Evolutionary conservation across 2,797 vertebrate genomes (phyloP).

Genomic region (Chelonia mydas): DNA sequence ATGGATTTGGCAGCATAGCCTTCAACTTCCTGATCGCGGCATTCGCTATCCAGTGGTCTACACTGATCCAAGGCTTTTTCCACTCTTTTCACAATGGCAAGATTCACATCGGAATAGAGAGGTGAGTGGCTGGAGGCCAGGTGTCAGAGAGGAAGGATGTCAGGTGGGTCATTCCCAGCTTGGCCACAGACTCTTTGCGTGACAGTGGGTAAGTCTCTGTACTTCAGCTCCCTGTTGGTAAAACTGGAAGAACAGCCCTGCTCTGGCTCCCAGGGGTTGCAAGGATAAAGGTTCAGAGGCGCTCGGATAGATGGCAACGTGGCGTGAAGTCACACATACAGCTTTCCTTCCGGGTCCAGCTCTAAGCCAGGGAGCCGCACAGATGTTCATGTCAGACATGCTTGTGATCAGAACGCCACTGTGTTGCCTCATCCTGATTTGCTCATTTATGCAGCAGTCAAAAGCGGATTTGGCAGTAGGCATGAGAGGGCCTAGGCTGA

Average conservation of each 20-base stretch:
- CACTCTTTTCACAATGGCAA: slow-evolving; percentile 82
- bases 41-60: slow-evolving; percentile 91
- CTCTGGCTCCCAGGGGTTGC: neutral
- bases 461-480: neutral
- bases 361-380: neutral
- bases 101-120: slow-evolving; percentile 88
- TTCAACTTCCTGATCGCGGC: slow-evolving; percentile 90
- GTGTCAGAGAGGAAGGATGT: neutral
- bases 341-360: neutral
- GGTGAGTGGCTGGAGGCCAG: slow-evolving; percentile 76
- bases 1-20: slow-evolving; percentile 86
- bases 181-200: neutral
- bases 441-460: neutral
- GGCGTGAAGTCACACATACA: neutral
- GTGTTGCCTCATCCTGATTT: neutral
- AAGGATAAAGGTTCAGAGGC: neutral
- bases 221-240: neutral
- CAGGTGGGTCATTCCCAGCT: neutral
- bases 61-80: slow-evolving; percentile 91
- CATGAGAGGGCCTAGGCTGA: neutral
- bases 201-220: neutral
- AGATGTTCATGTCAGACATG: neutral
- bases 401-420: neutral
- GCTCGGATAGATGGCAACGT: too few species aligned
- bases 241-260: neutral